phyloP scores from a whole-genome alignment of 2,113 vertebrate species.

The Oryzias celebensis region DNA sequence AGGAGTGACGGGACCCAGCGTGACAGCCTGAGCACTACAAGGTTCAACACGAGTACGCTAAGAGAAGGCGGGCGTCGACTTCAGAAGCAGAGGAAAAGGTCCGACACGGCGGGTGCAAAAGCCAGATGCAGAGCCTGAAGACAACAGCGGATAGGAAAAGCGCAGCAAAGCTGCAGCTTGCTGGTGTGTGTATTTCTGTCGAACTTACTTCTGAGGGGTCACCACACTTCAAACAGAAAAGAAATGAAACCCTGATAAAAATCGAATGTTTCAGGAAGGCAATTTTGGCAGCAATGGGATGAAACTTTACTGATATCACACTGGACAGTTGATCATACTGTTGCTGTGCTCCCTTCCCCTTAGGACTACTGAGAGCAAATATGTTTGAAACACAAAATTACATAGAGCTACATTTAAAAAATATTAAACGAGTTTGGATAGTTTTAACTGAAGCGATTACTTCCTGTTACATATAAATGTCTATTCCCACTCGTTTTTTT shows the following conservation, averaged over 20 bases:
- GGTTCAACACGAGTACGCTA: conserved; percentile 18
- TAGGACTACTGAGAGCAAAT: too few species aligned
- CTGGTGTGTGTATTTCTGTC: conserved; percentile 4
- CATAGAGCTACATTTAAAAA: too few species aligned
- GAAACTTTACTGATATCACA: not conserved
- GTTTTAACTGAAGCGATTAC: too few species aligned
- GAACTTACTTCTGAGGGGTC: not conserved
- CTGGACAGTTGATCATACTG: too few species aligned
- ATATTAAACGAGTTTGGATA: too few species aligned
- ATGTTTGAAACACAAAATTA: too few species aligned
- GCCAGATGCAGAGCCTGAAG: conserved; percentile 7
- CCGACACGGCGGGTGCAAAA: conserved; percentile 12
- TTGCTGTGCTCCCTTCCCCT: too few species aligned
- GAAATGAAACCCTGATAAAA: not conserved
- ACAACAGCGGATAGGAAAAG: conserved; percentile 2
- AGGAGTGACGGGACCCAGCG: conserved; percentile 3
- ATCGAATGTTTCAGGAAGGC: too few species aligned
- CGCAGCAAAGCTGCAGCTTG: conserved; percentile 19
- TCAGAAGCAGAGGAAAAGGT: conserved; percentile 23
- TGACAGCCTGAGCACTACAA: conserved; percentile 1
- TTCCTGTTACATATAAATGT: too few species aligned
- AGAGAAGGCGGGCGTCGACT: conserved; percentile 5
- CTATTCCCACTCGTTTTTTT: too few species aligned
- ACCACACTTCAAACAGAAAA: conserved; percentile 1
- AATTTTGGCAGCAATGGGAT: too few species aligned